phyloP scores from a whole-genome alignment of 37 sponge, comb jelly and placozoan genomes.

The Ianthella basta region DNA sequence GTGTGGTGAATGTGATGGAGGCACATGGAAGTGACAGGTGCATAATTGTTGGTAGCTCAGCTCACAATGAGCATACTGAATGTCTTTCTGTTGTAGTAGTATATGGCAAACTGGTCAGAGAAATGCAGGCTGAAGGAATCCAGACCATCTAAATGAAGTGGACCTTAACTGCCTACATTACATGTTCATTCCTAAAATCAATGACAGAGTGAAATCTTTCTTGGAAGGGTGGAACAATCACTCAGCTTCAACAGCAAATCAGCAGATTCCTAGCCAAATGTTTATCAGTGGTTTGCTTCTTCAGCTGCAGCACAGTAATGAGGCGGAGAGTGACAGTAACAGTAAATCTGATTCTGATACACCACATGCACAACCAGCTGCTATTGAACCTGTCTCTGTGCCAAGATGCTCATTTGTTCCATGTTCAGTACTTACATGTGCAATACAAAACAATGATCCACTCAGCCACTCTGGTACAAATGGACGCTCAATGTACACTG shows the following conservation, averaged over 20 bases:
- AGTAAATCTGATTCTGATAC: too few relatives aligned
- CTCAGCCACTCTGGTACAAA: too few relatives aligned
- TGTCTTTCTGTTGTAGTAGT: slow-evolving; percentile 33
- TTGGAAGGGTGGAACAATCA: slow-evolving; percentile 49
- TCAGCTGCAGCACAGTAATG: too few relatives aligned
- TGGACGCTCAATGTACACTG: too few relatives aligned
- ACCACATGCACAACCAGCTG: too few relatives aligned
- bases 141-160: slow-evolving; percentile 35
- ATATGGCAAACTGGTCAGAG: slow-evolving; percentile 35
- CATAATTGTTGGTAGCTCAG: slow-evolving; percentile 21
- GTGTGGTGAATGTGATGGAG: neutral
- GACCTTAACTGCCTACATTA: slow-evolving; percentile 43
- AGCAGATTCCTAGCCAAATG: neutral
- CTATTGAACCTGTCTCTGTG: too few relatives aligned
- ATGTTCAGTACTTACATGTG: too few relatives aligned
- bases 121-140: slow-evolving; percentile 36
- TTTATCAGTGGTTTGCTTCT: too few relatives aligned
- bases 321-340: too few relatives aligned
- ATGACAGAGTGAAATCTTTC: slow-evolving; percentile 24
- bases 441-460: too few relatives aligned
- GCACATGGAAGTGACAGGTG: neutral
- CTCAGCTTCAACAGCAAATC: slow-evolving; percentile 17
- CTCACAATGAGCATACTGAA: slow-evolving; percentile 49
- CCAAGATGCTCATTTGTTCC: too few relatives aligned
- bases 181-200: slow-evolving; percentile 38